Percentiles rank a stretch among this genome's conserved stretches.
phyloP scores from a whole-genome alignment of 2,888 invertebrate species.

The Metalampra italica region DNA sequence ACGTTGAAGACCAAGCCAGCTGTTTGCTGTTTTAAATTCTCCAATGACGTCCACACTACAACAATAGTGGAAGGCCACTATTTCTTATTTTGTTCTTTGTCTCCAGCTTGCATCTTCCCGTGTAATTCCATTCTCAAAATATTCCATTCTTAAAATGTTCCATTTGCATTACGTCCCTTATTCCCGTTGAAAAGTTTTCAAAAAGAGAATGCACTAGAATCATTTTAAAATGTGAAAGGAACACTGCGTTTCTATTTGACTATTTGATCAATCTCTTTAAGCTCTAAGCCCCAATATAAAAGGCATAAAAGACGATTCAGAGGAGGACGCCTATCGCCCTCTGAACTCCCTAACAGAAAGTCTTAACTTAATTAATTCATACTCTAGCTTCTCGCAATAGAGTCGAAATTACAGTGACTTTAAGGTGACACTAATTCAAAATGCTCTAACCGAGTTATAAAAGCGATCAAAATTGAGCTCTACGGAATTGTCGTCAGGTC shows the following conservation, averaged over 20 bases:
- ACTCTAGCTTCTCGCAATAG: constrained; percentile 35
- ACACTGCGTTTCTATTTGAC: neutral
- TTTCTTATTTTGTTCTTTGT: too few relatives aligned
- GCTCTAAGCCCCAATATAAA: constrained; percentile 36
- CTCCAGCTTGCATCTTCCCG: too few relatives aligned
- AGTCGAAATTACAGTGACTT: constrained; percentile 30
- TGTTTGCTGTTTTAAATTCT: too few relatives aligned
- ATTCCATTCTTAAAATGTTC: too few relatives aligned
- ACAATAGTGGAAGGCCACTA: too few relatives aligned
- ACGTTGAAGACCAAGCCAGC: too few relatives aligned
- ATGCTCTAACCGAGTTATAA: constrained; percentile 27
- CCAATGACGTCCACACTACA: too few relatives aligned
- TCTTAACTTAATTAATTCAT: constrained; percentile 24
- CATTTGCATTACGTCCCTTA: neutral
- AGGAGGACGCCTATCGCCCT: constrained; percentile 40
- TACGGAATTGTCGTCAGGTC: constrained; percentile 34
- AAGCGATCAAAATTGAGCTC: constrained; percentile 46
- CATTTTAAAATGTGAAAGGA: neutral
- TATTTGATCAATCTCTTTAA: constrained; percentile 36
- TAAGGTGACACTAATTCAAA: constrained; percentile 17
- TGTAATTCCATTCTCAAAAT: too few relatives aligned
- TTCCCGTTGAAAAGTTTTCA: neutral
- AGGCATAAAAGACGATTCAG: constrained; percentile 45
- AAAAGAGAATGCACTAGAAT: neutral
- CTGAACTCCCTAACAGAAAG: constrained; percentile 11